These are phyloP conservation scores for Erythrocercus mccallii DNA, from an alignment of 2,113 vertebrate genomes.

Conservation along the genomic window DNA sequence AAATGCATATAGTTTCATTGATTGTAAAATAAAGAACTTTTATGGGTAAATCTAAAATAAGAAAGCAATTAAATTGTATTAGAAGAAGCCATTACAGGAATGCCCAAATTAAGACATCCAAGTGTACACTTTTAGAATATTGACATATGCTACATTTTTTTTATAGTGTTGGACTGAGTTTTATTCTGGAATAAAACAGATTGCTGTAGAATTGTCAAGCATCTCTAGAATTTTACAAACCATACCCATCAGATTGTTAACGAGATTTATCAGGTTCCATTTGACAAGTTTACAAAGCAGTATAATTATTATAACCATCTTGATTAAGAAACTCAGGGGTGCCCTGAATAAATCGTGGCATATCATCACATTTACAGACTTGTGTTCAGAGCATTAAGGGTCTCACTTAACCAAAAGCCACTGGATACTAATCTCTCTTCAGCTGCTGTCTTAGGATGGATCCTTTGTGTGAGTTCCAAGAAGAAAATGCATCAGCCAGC, in stretches of 20 bases:
- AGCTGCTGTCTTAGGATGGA: neutral
- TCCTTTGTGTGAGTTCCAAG: neutral
- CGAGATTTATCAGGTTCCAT: neutral
- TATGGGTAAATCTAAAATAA: neutral
- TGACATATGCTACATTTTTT: neutral
- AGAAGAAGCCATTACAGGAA: neutral
- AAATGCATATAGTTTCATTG: neutral
- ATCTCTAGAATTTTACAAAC: neutral
- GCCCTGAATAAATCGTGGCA: neutral
- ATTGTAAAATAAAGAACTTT: neutral
- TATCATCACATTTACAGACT: neutral
- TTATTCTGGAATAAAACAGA: neutral
- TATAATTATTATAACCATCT: neutral
- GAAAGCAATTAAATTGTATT: neutral
- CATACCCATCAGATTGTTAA: neutral
- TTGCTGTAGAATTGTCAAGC: neutral
- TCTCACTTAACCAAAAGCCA: neutral
- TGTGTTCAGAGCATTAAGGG: neutral
- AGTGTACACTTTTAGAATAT: neutral
- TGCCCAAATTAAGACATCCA: neutral
- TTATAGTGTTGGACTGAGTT: neutral
- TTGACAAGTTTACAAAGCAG: neutral
- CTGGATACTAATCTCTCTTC: neutral
- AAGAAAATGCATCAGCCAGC: neutral
- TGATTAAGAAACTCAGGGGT: neutral